Evolutionary conservation across 2,888 invertebrate species (phyloP).

Genomic region (Danaus chrysippus): DNA sequence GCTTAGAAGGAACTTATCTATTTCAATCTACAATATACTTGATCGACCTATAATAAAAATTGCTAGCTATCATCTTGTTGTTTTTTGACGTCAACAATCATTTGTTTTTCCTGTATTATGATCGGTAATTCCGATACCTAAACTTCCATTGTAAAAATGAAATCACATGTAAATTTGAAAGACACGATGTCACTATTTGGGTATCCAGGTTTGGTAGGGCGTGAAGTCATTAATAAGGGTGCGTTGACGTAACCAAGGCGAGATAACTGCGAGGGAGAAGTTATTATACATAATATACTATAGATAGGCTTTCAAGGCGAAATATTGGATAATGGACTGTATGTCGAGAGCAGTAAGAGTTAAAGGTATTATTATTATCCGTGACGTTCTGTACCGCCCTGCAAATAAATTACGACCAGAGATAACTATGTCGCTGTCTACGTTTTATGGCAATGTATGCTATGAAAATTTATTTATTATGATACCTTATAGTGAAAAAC

Average conservation of each 20-base stretch:
- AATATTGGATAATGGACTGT: constrained; percentile 16
- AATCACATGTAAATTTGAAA: constrained; percentile 7
- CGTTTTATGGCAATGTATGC: constrained; percentile 16
- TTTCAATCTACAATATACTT: no score
- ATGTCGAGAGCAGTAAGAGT: constrained; percentile 7
- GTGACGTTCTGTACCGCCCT: constrained; percentile 11
- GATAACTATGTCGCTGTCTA: constrained; percentile 17
- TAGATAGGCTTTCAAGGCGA: constrained; percentile 14
- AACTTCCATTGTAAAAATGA: background rate
- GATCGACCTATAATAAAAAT: no score
- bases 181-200: constrained; percentile 25
- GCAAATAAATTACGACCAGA: constrained; percentile 23
- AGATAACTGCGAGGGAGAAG: constrained; percentile 42
- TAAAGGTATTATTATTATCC: background rate
- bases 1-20: no score
- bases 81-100: no score
- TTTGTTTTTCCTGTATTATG: no score
- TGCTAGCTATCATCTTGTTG: no score
- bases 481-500: background rate
- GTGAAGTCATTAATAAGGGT: constrained; percentile 53
- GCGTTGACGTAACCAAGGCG: constrained; percentile 47
- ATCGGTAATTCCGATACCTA: no score
- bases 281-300: constrained; percentile 46
- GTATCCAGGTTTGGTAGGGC: constrained; percentile 34
- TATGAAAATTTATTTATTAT: constrained; percentile 13